Percentiles rank a stretch among this genome's conserved stretches.
Conservation (phyloP, 2,797 vertebrate species). For the Poeciliopsis paucimaculata region DNA sequence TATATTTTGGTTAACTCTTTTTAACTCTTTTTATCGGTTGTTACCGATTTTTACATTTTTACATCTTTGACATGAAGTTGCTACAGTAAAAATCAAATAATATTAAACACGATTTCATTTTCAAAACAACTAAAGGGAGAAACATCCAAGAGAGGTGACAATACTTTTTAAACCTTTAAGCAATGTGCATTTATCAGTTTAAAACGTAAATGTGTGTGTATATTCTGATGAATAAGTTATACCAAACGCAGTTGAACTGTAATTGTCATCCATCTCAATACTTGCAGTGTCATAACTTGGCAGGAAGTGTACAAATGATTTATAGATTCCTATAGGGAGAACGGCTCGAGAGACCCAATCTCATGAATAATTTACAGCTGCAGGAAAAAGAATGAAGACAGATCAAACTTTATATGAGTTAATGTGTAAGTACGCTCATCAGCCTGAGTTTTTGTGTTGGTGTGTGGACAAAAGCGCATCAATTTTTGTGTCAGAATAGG, state of each 20-base stretch:
- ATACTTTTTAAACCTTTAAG: slow-evolving; percentile 1
- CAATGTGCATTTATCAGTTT: slow-evolving; percentile 6
- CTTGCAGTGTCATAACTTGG: slow-evolving; percentile 41
- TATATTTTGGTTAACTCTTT: neutral
- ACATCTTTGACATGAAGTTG: no score
- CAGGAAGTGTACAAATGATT: slow-evolving; percentile 35
- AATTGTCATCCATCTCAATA: slow-evolving; percentile 58
- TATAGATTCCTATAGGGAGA: slow-evolving; percentile 43
- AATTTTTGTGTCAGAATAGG: slow-evolving; percentile 47
- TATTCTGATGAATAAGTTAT: slow-evolving; percentile 36
- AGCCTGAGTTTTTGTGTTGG: slow-evolving; percentile 19
- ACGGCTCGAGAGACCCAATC: slow-evolving; percentile 31
- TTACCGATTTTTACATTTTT: no score
- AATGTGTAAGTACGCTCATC: slow-evolving; percentile 40
- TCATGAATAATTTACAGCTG: slow-evolving; percentile 56
- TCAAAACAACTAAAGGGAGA: neutral
- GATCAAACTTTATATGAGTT: slow-evolving; percentile 46
- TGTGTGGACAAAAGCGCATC: slow-evolving; percentile 26
- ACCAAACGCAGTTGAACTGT: slow-evolving; percentile 41
- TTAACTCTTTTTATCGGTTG: neutral
- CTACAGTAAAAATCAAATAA: neutral
- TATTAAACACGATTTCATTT: neutral
- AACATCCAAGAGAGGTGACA: neutral
- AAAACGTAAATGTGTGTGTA: neutral
- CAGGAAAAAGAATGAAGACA: slow-evolving; percentile 28